Conservation (phyloP, 2,113 vertebrate genomes). For the Ardeotis arabs region DNA sequence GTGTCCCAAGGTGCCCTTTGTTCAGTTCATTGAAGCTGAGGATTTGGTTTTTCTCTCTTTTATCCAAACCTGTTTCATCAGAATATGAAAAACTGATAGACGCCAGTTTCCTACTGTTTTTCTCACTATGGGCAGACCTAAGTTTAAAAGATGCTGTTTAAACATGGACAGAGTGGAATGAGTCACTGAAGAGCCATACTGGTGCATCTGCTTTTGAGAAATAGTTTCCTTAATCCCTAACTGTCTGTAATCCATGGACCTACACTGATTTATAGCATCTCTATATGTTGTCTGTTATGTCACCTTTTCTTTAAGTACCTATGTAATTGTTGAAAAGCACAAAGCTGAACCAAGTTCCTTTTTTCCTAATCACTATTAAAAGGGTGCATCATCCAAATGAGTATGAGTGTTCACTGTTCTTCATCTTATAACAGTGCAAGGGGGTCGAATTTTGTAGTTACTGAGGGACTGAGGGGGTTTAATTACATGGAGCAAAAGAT, state of each 20-base stretch:
- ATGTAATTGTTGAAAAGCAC: background rate
- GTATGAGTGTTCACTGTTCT: background rate
- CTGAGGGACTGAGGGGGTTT: background rate
- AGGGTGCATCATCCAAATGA: background rate
- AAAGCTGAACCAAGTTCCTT: background rate
- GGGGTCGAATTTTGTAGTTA: background rate
- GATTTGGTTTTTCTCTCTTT: background rate
- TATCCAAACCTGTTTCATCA: background rate
- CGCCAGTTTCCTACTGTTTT: background rate
- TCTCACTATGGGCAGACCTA: background rate
- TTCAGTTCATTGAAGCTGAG: background rate
- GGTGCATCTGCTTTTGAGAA: background rate
- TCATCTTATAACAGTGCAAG: background rate
- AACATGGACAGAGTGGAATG: background rate
- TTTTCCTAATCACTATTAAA: background rate
- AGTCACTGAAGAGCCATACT: background rate
- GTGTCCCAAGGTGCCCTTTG: background rate
- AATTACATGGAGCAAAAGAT: background rate
- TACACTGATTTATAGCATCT: background rate
- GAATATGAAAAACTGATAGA: background rate
- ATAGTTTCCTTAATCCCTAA: background rate
- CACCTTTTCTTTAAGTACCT: background rate
- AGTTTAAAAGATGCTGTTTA: background rate
- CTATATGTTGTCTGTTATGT: background rate
- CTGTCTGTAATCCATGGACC: background rate